A percentile compares a stretch with the other conserved stretches of the same genome.
Evolutionary conservation across 2,113 vertebrate species (phyloP).

Genomic region (Oreotrochilus melanogaster): DNA sequence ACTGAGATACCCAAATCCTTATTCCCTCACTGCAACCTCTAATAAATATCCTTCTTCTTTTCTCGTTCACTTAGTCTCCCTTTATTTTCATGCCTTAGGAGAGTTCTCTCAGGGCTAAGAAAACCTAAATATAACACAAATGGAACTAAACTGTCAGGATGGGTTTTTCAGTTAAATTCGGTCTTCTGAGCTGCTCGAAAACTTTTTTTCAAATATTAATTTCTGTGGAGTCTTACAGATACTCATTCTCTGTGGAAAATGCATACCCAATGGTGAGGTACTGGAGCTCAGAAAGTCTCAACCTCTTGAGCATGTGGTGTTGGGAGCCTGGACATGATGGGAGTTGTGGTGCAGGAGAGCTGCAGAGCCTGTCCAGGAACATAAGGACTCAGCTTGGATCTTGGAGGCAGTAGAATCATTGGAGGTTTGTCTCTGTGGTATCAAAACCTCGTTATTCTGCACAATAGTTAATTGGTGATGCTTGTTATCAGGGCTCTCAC

Average conservation of each 20-base stretch:
- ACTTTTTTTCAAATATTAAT: neutral
- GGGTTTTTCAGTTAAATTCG: neutral
- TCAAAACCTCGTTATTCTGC: neutral
- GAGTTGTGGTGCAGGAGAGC: fast-evolving
- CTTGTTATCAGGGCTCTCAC: neutral
- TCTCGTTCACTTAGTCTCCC: neutral
- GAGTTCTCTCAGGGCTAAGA: neutral
- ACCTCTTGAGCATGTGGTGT: fast-evolving
- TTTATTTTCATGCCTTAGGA: neutral
- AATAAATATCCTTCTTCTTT: neutral
- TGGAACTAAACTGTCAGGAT: neutral
- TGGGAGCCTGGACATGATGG: fast-evolving
- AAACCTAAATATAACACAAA: neutral
- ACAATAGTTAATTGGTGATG: neutral
- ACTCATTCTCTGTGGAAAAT: neutral
- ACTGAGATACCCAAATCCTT: neutral
- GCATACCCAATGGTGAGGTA: neutral
- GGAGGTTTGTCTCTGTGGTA: neutral
- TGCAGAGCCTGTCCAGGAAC: neutral
- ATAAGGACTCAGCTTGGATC: neutral
- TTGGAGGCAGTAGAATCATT: neutral
- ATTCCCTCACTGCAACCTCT: neutral
- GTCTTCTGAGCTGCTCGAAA: neutral
- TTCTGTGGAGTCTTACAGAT: neutral
- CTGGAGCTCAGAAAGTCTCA: fast-evolving